Conservation (phyloP, 2,888 invertebrate genomes). For the Nipponacmea schrenckii region DNA sequence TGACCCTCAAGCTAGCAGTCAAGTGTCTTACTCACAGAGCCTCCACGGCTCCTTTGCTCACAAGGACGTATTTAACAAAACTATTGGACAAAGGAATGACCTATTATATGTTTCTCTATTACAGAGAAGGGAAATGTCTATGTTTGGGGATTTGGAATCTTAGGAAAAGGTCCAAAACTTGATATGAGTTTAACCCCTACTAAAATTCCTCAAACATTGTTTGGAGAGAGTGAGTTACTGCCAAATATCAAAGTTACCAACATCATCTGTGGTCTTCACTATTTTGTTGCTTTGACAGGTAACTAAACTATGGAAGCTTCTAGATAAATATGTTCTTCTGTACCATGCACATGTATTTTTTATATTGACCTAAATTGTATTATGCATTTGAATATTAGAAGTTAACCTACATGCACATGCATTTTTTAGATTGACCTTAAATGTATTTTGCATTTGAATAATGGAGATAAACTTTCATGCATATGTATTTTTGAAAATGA, state of each 20-base stretch:
- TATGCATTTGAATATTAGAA: neutral
- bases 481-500: neutral
- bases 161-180: constrained; percentile 88
- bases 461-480: too few relatives aligned
- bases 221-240: constrained; percentile 87
- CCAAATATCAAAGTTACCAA: constrained; percentile 74
- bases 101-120: constrained; percentile 13
- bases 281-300: constrained; percentile 84
- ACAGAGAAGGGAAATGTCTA: constrained; percentile 86
- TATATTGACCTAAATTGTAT: neutral
- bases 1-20: too few relatives aligned
- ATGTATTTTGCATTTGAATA: too few relatives aligned
- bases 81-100: too few relatives aligned
- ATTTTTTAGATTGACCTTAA: too few relatives aligned
- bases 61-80: too few relatives aligned
- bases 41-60: too few relatives aligned
- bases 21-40: too few relatives aligned
- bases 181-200: constrained; percentile 77
- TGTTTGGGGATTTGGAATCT: constrained; percentile 93
- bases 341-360: neutral
- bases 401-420: too few relatives aligned
- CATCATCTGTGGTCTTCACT: constrained; percentile 70
- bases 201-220: constrained; percentile 81
- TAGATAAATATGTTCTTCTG: too few relatives aligned
- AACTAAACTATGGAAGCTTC: too few relatives aligned